Conservation (phyloP, 2,797 vertebrate species). For the Falco cherrug region DNA sequence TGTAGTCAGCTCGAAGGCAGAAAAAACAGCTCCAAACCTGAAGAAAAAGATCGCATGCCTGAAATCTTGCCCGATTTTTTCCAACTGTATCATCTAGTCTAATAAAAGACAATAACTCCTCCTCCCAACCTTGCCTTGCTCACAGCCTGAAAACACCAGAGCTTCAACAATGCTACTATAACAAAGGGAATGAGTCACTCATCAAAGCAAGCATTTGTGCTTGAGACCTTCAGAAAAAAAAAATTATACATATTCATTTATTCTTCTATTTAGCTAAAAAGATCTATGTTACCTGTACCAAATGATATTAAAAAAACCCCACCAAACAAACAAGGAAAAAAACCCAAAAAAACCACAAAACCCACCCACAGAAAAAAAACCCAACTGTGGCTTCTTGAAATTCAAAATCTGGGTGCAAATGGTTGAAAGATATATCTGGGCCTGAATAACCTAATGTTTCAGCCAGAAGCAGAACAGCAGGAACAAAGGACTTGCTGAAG, state of each 20-base stretch:
- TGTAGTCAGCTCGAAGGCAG: not conserved
- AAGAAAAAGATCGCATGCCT: not conserved
- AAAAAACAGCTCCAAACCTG: conserved; percentile 35
- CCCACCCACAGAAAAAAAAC: not conserved
- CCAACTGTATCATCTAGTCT: conserved; percentile 32
- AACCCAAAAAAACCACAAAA: no score
- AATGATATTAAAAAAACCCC: fast-evolving
- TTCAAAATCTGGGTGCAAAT: not conserved
- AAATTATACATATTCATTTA: conserved; percentile 30
- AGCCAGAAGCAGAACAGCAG: not conserved
- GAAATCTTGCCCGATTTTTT: conserved; percentile 35
- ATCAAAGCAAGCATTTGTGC: not conserved
- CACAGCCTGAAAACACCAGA: conserved; percentile 54
- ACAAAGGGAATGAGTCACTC: conserved; percentile 67
- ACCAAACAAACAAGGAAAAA: no score
- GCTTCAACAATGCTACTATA: conserved; percentile 46
- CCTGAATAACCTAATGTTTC: not conserved
- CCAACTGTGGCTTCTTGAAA: not conserved
- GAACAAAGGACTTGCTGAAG: not conserved
- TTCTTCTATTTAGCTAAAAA: not conserved
- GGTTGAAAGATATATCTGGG: not conserved
- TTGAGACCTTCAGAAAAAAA: not conserved
- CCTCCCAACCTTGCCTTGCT: conserved; percentile 59
- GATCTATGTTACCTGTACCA: not conserved
- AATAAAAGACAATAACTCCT: conserved; percentile 63